phyloP scores from a whole-genome alignment of 2,888 invertebrate genomes.

The Melinaea marsaeus region DNA sequence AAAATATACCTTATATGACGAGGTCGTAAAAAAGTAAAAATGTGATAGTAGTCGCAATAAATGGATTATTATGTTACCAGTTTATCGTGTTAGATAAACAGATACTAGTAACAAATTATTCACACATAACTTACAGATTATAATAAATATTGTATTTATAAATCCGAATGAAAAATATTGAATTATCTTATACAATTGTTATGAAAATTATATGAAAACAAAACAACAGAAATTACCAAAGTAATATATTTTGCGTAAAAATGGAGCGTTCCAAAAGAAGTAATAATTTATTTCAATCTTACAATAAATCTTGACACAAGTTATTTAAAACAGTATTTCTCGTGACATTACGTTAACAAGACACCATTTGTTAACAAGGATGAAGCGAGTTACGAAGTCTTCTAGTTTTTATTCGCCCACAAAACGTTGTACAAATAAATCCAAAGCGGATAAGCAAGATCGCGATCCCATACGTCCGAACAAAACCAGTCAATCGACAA shows the following conservation, averaged over 20 bases:
- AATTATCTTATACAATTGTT: no score
- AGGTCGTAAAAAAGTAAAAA: slow-evolving; percentile 31
- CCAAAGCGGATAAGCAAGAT: slow-evolving; percentile 21
- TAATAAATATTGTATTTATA: neutral
- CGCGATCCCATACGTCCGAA: slow-evolving; percentile 24
- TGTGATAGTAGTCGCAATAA: slow-evolving; percentile 7
- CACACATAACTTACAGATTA: neutral
- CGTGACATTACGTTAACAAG: neutral
- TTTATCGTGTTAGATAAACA: neutral
- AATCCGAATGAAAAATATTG: no score
- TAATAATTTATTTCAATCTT: slow-evolving; percentile 2
- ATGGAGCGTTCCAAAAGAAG: neutral
- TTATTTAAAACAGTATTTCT: slow-evolving; percentile 19
- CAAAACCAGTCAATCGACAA: slow-evolving; percentile 28
- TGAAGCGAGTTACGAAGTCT: slow-evolving; percentile 19
- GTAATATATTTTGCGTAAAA: neutral
- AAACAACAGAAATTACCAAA: no score
- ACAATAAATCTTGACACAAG: slow-evolving; percentile 12
- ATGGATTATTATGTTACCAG: neutral
- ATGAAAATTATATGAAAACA: no score
- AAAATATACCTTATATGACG: slow-evolving; percentile 51
- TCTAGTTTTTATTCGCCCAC: slow-evolving; percentile 22
- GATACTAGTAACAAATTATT: neutral
- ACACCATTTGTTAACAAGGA: slow-evolving; percentile 22
- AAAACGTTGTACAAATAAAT: slow-evolving; percentile 24